Evolutionary conservation across 2,113 vertebrate species (phyloP).

Genomic region (Actinemys pallida): DNA sequence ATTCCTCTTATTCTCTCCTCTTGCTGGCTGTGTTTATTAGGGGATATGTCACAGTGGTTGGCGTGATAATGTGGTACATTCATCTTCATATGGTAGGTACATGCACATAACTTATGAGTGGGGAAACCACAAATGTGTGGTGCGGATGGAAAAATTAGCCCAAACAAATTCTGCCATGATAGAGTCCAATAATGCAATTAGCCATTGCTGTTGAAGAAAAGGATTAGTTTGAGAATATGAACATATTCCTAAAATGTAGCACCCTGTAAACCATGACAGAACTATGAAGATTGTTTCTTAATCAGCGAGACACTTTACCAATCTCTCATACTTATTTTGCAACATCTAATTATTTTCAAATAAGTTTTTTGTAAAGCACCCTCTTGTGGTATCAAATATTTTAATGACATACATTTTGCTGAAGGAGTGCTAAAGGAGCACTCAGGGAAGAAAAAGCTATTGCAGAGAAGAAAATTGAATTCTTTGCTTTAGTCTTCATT

Average conservation of each 20-base stretch:
- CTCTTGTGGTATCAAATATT: background rate
- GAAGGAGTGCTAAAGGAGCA: background rate
- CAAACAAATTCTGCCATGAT: background rate
- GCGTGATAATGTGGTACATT: background rate
- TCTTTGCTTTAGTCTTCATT: background rate
- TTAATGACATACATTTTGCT: background rate
- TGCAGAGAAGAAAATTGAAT: background rate
- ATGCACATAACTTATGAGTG: background rate
- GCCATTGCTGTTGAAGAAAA: background rate
- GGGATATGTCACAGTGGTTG: conserved; percentile 17
- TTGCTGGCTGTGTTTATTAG: background rate
- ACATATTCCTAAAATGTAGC: background rate
- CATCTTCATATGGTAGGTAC: background rate
- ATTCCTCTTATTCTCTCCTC: conserved; percentile 46
- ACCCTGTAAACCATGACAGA: background rate
- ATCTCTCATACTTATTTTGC: background rate
- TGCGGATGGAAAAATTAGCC: background rate
- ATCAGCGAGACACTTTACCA: background rate
- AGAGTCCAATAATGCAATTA: background rate
- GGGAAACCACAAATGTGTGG: background rate
- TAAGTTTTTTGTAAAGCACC: background rate
- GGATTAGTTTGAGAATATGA: background rate
- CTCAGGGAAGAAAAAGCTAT: background rate
- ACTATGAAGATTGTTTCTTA: background rate
- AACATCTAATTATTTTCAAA: background rate